Percentiles rank a stretch among this genome's conserved stretches.
Conservation (phyloP, 2,888 invertebrate species). For the Tenthredo scrophulariae region DNA sequence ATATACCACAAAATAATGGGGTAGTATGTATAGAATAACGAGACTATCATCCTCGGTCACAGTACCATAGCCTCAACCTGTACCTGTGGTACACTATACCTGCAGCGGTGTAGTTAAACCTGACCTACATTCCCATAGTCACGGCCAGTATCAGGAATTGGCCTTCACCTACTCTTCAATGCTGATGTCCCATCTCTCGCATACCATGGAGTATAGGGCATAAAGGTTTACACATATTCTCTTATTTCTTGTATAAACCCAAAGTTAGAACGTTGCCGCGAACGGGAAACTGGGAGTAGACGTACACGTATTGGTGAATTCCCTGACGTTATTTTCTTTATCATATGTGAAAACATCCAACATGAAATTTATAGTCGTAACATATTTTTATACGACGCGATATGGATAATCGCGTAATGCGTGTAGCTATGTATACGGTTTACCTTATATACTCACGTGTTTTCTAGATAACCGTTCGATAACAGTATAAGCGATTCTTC, state of each 20-base stretch:
- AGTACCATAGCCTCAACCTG: background rate
- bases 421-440: background rate
- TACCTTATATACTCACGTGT: background rate
- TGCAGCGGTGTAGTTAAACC: conserved; percentile 46
- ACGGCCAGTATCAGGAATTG: conserved; percentile 70
- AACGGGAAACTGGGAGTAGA: background rate
- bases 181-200: conserved; percentile 19
- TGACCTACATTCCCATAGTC: conserved; percentile 71
- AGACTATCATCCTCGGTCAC: background rate
- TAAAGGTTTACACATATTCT: background rate
- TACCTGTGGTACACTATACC: background rate
- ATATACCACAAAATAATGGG: background rate
- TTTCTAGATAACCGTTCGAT: background rate
- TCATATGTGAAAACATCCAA: background rate
- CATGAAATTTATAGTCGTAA: background rate
- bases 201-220: background rate
- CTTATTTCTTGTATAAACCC: conserved; percentile 1
- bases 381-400: background rate
- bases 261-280: background rate
- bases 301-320: background rate
- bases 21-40: background rate
- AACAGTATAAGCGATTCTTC: background rate
- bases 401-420: background rate
- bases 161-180: conserved; percentile 61
- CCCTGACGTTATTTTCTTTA: background rate